Conservation (phyloP, 2,888 invertebrate genomes). For the Alloplasta piceator region DNA sequence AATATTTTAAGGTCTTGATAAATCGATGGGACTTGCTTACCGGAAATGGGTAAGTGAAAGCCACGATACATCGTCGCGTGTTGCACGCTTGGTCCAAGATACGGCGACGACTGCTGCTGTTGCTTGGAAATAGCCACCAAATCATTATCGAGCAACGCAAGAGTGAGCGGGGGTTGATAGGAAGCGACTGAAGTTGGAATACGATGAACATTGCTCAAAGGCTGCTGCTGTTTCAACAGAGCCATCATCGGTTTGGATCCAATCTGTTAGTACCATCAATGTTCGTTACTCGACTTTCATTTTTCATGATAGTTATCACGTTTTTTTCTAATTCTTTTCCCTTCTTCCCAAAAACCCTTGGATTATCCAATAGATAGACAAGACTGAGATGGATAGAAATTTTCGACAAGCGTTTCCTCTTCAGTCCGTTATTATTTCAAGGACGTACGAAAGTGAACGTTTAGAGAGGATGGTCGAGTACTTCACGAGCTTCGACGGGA, state of each 20-base stretch:
- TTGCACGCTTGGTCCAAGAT: constrained; percentile 75
- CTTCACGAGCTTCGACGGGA: constrained; percentile 25
- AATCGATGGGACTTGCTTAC: constrained; percentile 70
- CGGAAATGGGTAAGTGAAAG: constrained; percentile 84
- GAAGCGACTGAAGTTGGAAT: constrained; percentile 77
- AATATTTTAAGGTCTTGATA: too few species aligned
- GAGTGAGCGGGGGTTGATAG: constrained; percentile 79
- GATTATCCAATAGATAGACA: constrained; percentile 3
- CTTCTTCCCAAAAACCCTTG: neutral
- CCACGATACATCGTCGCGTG: constrained; percentile 80
- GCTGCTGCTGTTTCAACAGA: constrained; percentile 81
- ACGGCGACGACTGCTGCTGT: constrained; percentile 80
- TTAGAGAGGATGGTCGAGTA: neutral
- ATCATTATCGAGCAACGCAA: constrained; percentile 81
- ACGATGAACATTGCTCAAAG: constrained; percentile 79
- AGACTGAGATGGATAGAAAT: neutral
- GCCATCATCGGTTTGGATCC: constrained; percentile 82
- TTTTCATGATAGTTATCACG: constrained; percentile 17
- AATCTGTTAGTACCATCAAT: constrained; percentile 79
- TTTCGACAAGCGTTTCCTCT: constrained; percentile 11
- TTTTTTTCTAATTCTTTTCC: constrained; percentile 5
- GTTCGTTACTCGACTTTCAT: constrained; percentile 56
- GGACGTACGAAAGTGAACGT: neutral
- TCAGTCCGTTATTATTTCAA: neutral
- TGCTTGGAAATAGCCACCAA: constrained; percentile 81